Conservation (phyloP, 2,888 invertebrate species). For the Sipunculus nudus region DNA sequence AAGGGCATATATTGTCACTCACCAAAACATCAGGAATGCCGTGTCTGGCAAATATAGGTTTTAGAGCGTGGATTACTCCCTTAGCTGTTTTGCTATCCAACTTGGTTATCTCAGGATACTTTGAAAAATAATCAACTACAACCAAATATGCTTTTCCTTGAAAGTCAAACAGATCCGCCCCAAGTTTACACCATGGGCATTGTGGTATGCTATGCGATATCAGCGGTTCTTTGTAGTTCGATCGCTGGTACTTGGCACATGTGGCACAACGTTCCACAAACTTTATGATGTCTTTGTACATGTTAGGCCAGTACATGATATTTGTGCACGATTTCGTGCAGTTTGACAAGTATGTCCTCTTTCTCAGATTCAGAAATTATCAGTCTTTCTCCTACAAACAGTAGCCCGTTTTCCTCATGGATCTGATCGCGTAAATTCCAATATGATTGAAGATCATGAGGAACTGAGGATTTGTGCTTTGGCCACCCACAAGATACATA, state of each 20-base stretch:
- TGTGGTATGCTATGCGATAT: conserved; percentile 21
- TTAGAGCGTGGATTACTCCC: conserved; percentile 21
- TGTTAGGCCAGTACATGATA: conserved; percentile 25
- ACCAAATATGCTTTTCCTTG: conserved; percentile 27
- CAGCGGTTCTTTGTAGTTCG: conserved; percentile 22
- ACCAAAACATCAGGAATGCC: conserved; percentile 34
- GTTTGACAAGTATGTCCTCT: conserved; percentile 11
- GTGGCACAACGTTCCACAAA: conserved; percentile 6
- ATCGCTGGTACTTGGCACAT: conserved; percentile 1
- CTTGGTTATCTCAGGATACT: conserved; percentile 35
- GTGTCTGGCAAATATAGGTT: conserved; percentile 30
- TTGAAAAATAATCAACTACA: conserved; percentile 39
- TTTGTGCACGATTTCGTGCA: conserved; percentile 8
- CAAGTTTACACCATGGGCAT: conserved; percentile 34
- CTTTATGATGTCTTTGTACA: conserved; percentile 15
- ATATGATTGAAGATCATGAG: too few species aligned
- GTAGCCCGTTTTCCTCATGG: conserved; percentile 6
- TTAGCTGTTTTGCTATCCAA: conserved; percentile 32
- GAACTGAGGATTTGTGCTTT: too few species aligned
- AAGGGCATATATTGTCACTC: conserved; percentile 39
- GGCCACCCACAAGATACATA: neutral
- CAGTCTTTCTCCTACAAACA: conserved; percentile 4
- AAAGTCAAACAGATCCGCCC: conserved; percentile 27
- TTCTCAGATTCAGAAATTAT: neutral
- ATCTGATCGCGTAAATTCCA: conserved; percentile 2